A percentile compares a stretch with the other conserved stretches of the same genome.
phyloP scores from a whole-genome alignment of 2,888 invertebrate species.

The Drosophila mulleri region DNA sequence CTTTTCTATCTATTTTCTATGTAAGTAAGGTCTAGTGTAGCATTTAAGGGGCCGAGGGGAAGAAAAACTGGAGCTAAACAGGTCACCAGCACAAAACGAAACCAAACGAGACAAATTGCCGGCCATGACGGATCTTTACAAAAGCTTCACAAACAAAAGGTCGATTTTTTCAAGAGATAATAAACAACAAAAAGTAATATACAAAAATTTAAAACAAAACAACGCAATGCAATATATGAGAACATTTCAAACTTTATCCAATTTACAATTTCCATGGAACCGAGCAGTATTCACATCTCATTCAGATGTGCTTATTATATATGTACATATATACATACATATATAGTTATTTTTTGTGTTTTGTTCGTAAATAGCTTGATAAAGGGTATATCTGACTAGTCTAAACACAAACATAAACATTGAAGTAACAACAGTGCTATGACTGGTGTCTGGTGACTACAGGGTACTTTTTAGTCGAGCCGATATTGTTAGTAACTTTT shows the following conservation, averaged over 20 bases:
- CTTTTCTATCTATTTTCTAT: constrained; percentile 5
- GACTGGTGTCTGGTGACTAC: neutral
- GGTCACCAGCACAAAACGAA: constrained; percentile 44
- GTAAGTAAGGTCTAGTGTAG: neutral
- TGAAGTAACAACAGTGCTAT: neutral
- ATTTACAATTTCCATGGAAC: constrained; percentile 39
- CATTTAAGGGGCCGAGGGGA: neutral
- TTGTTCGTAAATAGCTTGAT: neutral
- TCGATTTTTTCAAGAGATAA: constrained; percentile 52
- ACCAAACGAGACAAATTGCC: constrained; percentile 66
- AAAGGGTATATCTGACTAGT: neutral
- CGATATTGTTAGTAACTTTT: too few species aligned
- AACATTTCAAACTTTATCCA: constrained; percentile 15
- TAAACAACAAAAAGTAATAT: constrained; percentile 18
- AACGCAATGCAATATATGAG: constrained; percentile 21
- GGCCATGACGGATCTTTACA: constrained; percentile 68
- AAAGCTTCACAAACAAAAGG: constrained; percentile 37
- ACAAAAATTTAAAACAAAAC: constrained; percentile 24
- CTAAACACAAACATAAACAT: neutral
- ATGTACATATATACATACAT: constrained; percentile 8
- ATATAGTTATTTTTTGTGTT: neutral
- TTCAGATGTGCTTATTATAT: constrained; percentile 31
- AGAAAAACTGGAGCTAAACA: constrained; percentile 8
- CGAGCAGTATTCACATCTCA: constrained; percentile 16
- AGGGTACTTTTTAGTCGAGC: neutral